Conservation (phyloP, 2,113 vertebrate genomes). For the Scomber colias region DNA sequence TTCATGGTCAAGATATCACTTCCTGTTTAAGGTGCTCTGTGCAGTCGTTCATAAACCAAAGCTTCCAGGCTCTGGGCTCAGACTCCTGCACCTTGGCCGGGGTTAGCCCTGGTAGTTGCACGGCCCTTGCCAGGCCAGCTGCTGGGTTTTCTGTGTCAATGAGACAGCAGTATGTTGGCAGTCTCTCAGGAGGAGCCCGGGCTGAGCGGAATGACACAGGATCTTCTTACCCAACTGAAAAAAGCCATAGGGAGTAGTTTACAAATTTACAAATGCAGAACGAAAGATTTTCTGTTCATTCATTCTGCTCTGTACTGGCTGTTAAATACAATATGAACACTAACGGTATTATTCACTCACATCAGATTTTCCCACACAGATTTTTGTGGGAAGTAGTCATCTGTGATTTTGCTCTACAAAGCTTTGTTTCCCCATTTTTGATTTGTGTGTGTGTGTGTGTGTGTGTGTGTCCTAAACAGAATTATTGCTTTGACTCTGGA, state of each 20-base stretch:
- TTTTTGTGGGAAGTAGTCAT: constrained; percentile 35
- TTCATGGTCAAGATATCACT: constrained; percentile 50
- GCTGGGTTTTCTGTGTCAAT: constrained; percentile 74
- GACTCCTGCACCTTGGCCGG: constrained; percentile 41
- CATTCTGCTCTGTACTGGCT: constrained; percentile 8
- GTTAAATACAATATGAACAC: constrained; percentile 19
- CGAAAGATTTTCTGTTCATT: constrained; percentile 47
- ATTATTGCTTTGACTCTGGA: constrained; percentile 27
- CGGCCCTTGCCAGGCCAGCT: constrained; percentile 64
- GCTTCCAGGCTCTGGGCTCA: constrained; percentile 46
- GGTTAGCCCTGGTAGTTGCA: constrained; percentile 33
- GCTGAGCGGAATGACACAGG: constrained; percentile 38
- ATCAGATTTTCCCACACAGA: constrained; percentile 28
- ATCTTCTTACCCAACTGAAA: constrained; percentile 51
- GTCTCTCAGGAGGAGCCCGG: constrained; percentile 42
- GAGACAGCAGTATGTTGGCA: constrained; percentile 68
- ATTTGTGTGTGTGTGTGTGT: neutral
- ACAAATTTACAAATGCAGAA: constrained; percentile 30
- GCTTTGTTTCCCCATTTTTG: constrained; percentile 11
- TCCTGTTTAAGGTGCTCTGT: constrained; percentile 18
- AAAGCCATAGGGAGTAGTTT: neutral
- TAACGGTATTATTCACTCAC: constrained; percentile 28
- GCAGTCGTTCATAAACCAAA: neutral
- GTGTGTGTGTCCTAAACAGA: neutral
- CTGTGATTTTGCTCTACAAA: constrained; percentile 31